Percentiles rank a stretch among this genome's conserved stretches.
Conservation (phyloP, 2,888 invertebrate genomes). For the Tortrix viridana region DNA sequence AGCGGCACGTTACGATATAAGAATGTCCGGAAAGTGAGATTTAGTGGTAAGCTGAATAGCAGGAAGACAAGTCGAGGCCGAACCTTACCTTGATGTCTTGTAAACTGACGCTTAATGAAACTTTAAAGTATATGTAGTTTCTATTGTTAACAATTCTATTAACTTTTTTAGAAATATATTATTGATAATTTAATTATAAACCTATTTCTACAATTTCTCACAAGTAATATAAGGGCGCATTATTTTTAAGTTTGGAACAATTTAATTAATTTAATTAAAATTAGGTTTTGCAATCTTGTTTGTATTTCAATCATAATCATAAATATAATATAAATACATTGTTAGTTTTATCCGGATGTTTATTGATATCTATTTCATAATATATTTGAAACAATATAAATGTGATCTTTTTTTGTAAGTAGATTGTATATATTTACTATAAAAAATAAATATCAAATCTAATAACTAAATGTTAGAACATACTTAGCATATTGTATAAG, state of each 20-base stretch:
- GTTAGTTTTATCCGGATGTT: slow-evolving; percentile 13
- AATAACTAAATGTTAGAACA: slow-evolving; percentile 24
- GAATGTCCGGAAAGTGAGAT: slow-evolving; percentile 65
- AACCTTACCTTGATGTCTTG: slow-evolving; percentile 32
- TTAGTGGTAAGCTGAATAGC: slow-evolving; percentile 45
- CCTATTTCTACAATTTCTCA: neutral
- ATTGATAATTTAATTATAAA: slow-evolving; percentile 1
- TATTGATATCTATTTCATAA: slow-evolving; percentile 18
- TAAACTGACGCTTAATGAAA: slow-evolving; percentile 32
- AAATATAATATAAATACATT: neutral
- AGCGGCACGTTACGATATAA: slow-evolving; percentile 39
- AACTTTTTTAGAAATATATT: too few species aligned
- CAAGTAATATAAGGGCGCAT: too few species aligned
- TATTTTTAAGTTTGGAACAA: neutral
- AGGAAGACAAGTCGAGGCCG: slow-evolving; percentile 34
- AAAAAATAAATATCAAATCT: slow-evolving; percentile 20
- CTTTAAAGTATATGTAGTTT: slow-evolving; percentile 24
- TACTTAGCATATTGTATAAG: slow-evolving; percentile 11
- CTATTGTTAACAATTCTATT: slow-evolving; percentile 24
- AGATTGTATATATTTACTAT: slow-evolving; percentile 33
- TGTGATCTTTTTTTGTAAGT: slow-evolving; percentile 37
- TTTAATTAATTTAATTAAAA: too few species aligned
- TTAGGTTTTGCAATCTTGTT: too few species aligned
- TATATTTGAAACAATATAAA: slow-evolving; percentile 28
- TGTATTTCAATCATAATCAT: too few species aligned